These are phyloP conservation scores for Rhagologus leucostigma DNA, from an alignment of 2,113 vertebrate genomes.

Conservation along the genomic window DNA sequence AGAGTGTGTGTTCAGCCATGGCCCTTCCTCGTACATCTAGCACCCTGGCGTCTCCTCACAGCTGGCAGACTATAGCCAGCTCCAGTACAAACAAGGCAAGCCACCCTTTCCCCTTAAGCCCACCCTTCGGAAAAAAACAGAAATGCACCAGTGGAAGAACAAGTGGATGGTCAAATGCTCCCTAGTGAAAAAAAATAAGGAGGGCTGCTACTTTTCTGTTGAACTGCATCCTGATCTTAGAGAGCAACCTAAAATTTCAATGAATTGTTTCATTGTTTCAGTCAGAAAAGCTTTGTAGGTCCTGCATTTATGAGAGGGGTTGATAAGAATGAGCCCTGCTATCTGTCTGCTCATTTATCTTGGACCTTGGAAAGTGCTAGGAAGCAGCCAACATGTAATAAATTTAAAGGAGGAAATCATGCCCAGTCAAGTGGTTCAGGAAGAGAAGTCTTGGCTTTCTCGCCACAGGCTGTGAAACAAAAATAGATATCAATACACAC, in stretches of 20 bases:
- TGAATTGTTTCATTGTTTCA: background rate
- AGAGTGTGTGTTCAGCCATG: background rate
- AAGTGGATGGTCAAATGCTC: background rate
- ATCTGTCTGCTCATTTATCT: background rate
- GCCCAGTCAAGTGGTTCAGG: constrained; percentile 23
- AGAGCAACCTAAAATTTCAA: background rate
- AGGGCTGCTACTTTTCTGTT: background rate
- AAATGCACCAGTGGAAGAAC: background rate
- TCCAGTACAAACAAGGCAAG: background rate
- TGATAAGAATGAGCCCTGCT: background rate
- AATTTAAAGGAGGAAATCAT: constrained; percentile 24
- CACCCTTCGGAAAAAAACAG: background rate
- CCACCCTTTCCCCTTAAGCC: background rate
- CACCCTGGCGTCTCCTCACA: background rate
- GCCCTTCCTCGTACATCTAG: background rate
- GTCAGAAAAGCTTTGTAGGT: background rate
- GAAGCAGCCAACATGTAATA: constrained; percentile 15
- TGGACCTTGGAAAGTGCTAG: background rate
- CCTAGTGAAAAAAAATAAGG: background rate
- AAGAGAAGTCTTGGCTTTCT: constrained; percentile 31
- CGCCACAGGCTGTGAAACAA: background rate
- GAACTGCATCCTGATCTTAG: background rate
- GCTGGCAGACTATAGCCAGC: background rate
- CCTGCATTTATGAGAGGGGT: background rate
- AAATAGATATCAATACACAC: constrained; percentile 28